phyloP scores from a whole-genome alignment of 2,797 vertebrate species.

The Columba guinea region DNA sequence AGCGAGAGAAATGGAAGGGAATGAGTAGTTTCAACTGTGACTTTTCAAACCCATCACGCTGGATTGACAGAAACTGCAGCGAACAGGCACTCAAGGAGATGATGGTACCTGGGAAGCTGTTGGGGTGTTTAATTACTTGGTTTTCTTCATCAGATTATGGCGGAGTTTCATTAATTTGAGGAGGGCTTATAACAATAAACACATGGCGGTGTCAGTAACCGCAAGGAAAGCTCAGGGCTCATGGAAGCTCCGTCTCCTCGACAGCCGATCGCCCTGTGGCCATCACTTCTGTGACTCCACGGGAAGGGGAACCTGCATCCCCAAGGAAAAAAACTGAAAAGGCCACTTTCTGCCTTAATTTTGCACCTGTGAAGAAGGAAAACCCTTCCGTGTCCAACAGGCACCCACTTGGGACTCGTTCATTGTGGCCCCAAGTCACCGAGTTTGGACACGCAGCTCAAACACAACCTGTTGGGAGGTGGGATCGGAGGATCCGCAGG shows the following conservation, averaged over 20 bases:
- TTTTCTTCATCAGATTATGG: background rate
- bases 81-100: background rate
- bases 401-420: background rate
- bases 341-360: background rate
- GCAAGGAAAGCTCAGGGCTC: background rate
- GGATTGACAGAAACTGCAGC: background rate
- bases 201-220: rapidly evolving
- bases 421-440: no score
- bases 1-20: background rate
- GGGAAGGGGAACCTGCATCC: background rate
- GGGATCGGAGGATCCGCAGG: rapidly evolving
- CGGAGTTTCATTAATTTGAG: background rate
- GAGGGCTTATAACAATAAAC: background rate
- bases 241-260: rapidly evolving
- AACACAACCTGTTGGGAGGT: background rate
- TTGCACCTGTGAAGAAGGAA: background rate
- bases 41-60: background rate
- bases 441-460: background rate
- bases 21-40: background rate
- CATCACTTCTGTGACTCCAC: background rate
- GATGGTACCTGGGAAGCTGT: background rate
- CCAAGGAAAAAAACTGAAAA: rapidly evolving
- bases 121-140: background rate
- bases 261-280: background rate
- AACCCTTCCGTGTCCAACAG: background rate